Evolutionary conservation across 2,888 invertebrate genomes (phyloP), one percentile per base, ranked within the genome.

Genomic region (Dastarcus helophoroides): DNA sequence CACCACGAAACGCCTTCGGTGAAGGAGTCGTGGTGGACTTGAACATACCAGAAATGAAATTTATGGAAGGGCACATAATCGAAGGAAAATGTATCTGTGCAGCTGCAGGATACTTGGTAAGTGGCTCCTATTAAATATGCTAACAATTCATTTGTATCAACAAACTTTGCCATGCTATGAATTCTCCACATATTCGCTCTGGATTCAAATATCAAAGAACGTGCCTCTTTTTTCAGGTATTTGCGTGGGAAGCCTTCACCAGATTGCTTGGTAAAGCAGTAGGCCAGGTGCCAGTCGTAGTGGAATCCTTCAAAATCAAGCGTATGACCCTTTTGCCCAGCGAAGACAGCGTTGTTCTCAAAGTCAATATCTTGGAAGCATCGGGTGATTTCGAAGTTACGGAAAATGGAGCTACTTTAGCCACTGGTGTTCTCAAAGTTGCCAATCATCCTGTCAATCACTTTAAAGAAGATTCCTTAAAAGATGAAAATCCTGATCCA

Each of bases 11-110:
- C 49, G 67, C 84, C 58, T 64, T 65, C 27, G 89, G 85, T 0
- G 89, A 90, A 57, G 68, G 76, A 7, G 79, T 93, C 35, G 86
- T 88, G 55, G 84, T 90, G 69, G 61, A 73, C 65, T 32, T 43
- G 12, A 40, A 34, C 2, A 35, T 36, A 2, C 31, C 33, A 21
- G 27, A 15, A 6, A 29, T 42, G 35, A 21, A 36, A 4, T 43
- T 38, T 31, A 30, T 50, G 11, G 29, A 37, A 11, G 50, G 47
- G 1, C 48, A 50, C 30, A 35, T 40, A 9, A 39, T 46, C 22
- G 36, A 44, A 52, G 62, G 61, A 3, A 42, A 43, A 31, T 28
- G 48, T 8, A 34, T 53, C 8, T 73, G 74, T 44, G 79, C 81
- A 4, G 79, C 79, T 38, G 73, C 79, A 10, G 75, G 62, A 2